Evolutionary conservation across 2,888 invertebrate species (phyloP).

Genomic region (Venustoraphidia nigricollis): DNA sequence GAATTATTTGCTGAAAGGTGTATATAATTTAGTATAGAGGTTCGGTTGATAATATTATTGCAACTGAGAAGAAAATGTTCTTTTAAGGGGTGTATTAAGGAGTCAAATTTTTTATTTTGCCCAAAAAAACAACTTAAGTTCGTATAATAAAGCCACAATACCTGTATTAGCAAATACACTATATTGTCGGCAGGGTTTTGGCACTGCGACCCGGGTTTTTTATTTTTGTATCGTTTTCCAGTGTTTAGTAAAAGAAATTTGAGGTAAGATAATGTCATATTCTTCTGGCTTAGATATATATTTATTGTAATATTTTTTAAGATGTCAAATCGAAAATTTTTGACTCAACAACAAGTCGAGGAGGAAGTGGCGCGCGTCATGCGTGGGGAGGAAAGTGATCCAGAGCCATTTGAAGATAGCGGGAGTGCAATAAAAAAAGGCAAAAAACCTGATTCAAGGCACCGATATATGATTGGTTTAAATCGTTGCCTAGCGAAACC

Average conservation of each 20-base stretch:
- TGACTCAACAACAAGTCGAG: background rate
- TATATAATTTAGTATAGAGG: no score
- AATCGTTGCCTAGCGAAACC: constrained; percentile 7
- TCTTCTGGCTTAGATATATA: background rate
- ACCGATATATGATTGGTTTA: constrained; percentile 7
- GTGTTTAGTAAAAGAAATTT: constrained; percentile 1
- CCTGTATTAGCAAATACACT: no score
- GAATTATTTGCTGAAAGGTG: no score
- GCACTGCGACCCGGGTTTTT: no score
- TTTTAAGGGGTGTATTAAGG: no score
- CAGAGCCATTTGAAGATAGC: background rate
- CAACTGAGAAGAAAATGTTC: no score
- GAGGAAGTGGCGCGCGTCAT: background rate
- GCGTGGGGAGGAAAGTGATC: background rate
- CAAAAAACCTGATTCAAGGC: constrained; percentile 5
- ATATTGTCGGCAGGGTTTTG: no score
- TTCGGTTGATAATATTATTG: no score
- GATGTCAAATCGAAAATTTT: background rate
- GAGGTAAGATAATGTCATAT: background rate
- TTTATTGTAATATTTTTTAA: background rate
- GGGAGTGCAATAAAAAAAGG: constrained; percentile 4
- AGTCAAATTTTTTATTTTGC: no score
- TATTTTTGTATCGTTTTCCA: no score
- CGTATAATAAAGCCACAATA: no score
- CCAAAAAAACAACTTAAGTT: no score